Percentiles rank a stretch among this genome's conserved stretches.
These are phyloP conservation scores for Meleagris gallopavo DNA, from an alignment of 2,113 vertebrate species.

Conservation along the genomic window DNA sequence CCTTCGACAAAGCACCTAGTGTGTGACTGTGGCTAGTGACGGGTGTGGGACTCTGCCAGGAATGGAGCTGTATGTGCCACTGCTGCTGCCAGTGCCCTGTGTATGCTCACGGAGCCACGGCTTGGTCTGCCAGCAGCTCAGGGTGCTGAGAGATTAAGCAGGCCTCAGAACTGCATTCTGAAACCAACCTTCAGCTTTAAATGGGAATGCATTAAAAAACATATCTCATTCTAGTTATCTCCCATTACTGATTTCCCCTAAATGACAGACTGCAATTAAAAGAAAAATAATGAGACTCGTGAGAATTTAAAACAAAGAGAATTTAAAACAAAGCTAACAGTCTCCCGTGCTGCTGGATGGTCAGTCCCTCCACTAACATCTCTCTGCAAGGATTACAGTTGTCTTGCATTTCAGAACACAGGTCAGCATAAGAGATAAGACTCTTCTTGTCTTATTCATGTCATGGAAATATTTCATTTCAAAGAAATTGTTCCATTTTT, in stretches of 20 bases:
- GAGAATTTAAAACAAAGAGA: not conserved
- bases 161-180: not conserved
- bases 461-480: not conserved
- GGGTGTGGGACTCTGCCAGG: rapidly evolving
- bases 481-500: not conserved
- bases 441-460: not conserved
- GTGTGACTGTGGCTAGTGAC: rapidly evolving
- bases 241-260: not conserved
- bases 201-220: not conserved
- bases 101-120: not conserved
- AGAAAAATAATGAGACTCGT: not conserved
- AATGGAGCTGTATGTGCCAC: rapidly evolving
- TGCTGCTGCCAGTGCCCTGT: rapidly evolving
- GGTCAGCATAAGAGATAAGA: not conserved
- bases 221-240: not conserved
- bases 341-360: not conserved
- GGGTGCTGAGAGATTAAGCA: not conserved
- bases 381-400: not conserved
- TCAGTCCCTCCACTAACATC: not conserved
- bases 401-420: not conserved
- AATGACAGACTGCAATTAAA: not conserved
- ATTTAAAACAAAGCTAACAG: too few species aligned
- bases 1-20: not conserved
- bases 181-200: not conserved
- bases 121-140: not conserved